Evolutionary conservation across 2,797 vertebrate species (phyloP).

Genomic region (Peromyscus eremicus): DNA sequence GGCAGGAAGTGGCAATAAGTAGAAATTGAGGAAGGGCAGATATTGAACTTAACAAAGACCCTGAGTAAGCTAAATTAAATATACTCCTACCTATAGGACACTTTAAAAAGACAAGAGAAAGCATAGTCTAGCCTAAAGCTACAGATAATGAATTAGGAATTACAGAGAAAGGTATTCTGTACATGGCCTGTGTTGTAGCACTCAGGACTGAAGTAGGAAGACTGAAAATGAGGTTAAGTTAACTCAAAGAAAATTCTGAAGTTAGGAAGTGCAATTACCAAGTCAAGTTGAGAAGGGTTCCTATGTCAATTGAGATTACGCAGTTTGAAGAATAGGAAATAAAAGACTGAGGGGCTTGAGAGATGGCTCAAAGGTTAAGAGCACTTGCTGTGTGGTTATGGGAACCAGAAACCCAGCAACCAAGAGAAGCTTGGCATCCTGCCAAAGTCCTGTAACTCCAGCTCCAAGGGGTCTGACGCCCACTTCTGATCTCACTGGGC

Average conservation of each 20-base stretch:
- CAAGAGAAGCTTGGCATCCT: not conserved
- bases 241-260: not conserved
- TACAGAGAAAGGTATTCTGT: not conserved
- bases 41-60: not conserved
- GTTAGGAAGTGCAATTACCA: not conserved
- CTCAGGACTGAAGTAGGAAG: not conserved
- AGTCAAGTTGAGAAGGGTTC: not conserved
- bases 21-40: not conserved
- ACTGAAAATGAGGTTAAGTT: not conserved
- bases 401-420: not conserved
- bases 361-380: not conserved
- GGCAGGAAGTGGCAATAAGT: not conserved
- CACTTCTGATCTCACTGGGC: not conserved
- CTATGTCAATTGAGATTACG: not conserved
- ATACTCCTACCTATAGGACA: not conserved
- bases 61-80: not conserved
- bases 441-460: not conserved
- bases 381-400: not conserved
- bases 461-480: not conserved
- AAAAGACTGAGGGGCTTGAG: not conserved
- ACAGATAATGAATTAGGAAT: not conserved
- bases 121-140: not conserved
- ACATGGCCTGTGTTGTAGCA: not conserved
- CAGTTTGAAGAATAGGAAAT: not conserved
- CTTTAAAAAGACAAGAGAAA: constrained; percentile 4